Conservation (phyloP, 2,888 invertebrate species). For the Sabellastarte sp. region DNA sequence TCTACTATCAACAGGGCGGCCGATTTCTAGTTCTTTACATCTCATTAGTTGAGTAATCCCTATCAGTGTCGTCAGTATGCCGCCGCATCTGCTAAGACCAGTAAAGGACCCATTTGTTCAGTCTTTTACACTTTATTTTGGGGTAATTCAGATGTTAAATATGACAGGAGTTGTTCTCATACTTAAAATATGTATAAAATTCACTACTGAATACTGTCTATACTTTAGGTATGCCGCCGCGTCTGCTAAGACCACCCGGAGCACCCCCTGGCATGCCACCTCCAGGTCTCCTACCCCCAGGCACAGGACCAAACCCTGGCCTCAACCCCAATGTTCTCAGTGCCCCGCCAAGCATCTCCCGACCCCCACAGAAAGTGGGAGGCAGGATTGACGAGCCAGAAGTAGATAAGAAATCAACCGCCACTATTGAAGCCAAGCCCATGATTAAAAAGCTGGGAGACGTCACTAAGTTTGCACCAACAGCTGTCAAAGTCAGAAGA, state of each 20-base stretch:
- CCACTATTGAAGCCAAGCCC: constrained; percentile 94
- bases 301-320: background rate
- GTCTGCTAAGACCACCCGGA: constrained; percentile 39
- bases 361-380: constrained; percentile 61
- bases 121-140: too few species aligned
- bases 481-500: constrained; percentile 85
- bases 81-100: constrained; percentile 38
- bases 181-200: too few species aligned
- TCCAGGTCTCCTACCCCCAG: constrained; percentile 28
- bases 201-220: too few species aligned
- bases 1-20: too few species aligned
- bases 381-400: background rate
- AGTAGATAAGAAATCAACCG: constrained; percentile 39
- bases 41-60: too few species aligned
- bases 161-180: too few species aligned
- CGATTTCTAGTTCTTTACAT: too few species aligned
- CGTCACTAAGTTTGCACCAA: constrained; percentile 92
- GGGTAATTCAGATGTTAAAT: too few species aligned
- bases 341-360: constrained; percentile 80
- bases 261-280: constrained; percentile 48
- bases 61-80: constrained; percentile 45
- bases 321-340: constrained; percentile 71
- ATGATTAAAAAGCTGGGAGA: constrained; percentile 77
- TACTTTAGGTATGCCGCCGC: constrained; percentile 46
- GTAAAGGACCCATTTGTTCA: too few species aligned